Conservation (phyloP, 2,113 vertebrate genomes). For the Lagopus leucura region DNA sequence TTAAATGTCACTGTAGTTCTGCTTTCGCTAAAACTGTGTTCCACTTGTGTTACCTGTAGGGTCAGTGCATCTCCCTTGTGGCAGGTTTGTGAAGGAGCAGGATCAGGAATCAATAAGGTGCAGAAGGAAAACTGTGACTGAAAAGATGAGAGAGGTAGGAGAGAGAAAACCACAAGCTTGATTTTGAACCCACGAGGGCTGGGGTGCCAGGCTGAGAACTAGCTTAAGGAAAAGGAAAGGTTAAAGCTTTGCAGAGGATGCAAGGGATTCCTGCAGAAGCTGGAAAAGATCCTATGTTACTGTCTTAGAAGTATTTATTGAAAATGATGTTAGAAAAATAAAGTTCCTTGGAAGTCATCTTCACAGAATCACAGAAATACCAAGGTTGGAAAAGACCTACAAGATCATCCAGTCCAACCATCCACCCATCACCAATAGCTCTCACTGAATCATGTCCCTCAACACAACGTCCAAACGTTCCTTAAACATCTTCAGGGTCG, state of each 20-base stretch:
- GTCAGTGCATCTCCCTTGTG: fast-evolving
- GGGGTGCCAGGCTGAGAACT: fast-evolving
- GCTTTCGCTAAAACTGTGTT: neutral
- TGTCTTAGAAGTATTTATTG: fast-evolving
- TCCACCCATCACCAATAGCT: too few species aligned
- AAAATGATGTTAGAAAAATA: neutral
- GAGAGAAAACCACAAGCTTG: neutral
- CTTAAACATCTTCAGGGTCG: too few species aligned
- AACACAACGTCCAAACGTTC: too few species aligned
- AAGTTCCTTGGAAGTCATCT: neutral
- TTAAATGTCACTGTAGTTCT: neutral
- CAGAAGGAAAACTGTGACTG: neutral
- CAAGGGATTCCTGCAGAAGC: neutral
- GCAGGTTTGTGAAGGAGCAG: neutral
- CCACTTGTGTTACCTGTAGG: neutral
- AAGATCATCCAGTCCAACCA: too few species aligned
- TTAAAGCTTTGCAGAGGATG: neutral
- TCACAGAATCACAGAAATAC: neutral
- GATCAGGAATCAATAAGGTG: neutral
- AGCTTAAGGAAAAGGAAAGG: neutral
- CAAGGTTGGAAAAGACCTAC: too few species aligned
- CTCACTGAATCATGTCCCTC: too few species aligned
- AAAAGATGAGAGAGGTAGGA: neutral
- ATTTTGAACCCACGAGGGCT: neutral
- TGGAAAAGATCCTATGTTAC: neutral